A percentile compares a stretch with the other conserved stretches of the same genome.
phyloP scores from a whole-genome alignment of 2,113 vertebrate genomes.

The Calypte anna region DNA sequence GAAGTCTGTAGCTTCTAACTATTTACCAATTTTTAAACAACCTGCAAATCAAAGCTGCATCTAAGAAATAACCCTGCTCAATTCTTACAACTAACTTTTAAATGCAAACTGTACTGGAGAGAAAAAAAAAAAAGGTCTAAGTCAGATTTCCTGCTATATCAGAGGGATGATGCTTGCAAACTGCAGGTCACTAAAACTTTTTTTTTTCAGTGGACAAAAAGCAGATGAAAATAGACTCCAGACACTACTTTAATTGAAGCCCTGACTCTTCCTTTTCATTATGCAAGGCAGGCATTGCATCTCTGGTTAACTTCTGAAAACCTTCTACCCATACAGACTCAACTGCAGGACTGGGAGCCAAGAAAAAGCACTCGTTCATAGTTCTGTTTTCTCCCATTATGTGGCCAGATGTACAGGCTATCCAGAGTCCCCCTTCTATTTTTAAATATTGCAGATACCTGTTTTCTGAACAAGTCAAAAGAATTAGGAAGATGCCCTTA shows the following conservation, averaged over 20 bases:
- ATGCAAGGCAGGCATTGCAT: background rate
- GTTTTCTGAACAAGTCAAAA: background rate
- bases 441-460: background rate
- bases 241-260: background rate
- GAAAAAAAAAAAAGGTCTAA: background rate
- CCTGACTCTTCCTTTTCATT: background rate
- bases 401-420: background rate
- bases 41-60: background rate
- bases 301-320: constrained; percentile 2
- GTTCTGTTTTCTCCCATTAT: background rate
- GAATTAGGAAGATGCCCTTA: constrained; percentile 52
- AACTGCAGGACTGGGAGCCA: background rate
- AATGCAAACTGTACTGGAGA: background rate
- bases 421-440: background rate
- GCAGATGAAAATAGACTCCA: background rate
- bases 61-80: background rate
- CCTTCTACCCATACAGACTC: background rate
- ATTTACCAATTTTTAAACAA: background rate
- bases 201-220: background rate
- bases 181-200: background rate
- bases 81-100: background rate
- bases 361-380: background rate
- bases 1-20: background rate
- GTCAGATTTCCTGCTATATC: background rate
- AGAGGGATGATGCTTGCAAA: background rate